Conservation (phyloP, 2,888 invertebrate genomes). For the Tolmerus cingulatus region DNA sequence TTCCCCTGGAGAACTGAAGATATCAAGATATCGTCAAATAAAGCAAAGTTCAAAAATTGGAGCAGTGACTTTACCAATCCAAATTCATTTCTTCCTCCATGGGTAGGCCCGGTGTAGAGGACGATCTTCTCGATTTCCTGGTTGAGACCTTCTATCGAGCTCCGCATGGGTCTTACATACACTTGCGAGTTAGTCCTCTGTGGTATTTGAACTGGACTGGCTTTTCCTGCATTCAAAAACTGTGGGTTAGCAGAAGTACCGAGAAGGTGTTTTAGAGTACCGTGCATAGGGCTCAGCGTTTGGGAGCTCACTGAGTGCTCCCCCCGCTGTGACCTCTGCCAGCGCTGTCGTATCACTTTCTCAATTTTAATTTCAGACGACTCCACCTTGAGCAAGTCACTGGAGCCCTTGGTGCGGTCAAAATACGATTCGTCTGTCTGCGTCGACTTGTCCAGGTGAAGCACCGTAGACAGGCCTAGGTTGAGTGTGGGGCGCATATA, state of each 20-base stretch:
- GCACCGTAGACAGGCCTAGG: conserved; percentile 67
- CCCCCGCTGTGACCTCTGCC: conserved; percentile 69
- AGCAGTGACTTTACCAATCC: conserved; percentile 40
- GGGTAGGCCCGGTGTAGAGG: conserved; percentile 64
- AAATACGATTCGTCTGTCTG: conserved; percentile 68
- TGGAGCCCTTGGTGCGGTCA: conserved; percentile 43
- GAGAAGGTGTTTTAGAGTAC: conserved; percentile 15
- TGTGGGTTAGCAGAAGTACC: not conserved
- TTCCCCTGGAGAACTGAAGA: conserved; percentile 66
- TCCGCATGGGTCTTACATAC: conserved; percentile 73
- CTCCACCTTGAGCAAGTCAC: conserved; percentile 24
- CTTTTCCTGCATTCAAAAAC: conserved; percentile 60
- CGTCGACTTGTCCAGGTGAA: conserved; percentile 80
- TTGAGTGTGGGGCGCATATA: conserved; percentile 80
- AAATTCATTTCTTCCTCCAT: conserved; percentile 53
- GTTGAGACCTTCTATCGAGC: conserved; percentile 86
- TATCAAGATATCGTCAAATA: conserved; percentile 4
- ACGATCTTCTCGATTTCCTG: conserved; percentile 86
- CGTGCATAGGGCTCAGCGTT: conserved; percentile 50
- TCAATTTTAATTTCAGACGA: conserved; percentile 68
- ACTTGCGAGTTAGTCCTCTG: conserved; percentile 65
- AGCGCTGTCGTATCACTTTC: conserved; percentile 67
- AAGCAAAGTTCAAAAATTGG: not conserved
- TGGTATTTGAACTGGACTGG: conserved; percentile 69
- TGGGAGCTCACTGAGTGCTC: conserved; percentile 51